phyloP scores from a whole-genome alignment of 2,113 vertebrate species.

The Antechinus flavipes region DNA sequence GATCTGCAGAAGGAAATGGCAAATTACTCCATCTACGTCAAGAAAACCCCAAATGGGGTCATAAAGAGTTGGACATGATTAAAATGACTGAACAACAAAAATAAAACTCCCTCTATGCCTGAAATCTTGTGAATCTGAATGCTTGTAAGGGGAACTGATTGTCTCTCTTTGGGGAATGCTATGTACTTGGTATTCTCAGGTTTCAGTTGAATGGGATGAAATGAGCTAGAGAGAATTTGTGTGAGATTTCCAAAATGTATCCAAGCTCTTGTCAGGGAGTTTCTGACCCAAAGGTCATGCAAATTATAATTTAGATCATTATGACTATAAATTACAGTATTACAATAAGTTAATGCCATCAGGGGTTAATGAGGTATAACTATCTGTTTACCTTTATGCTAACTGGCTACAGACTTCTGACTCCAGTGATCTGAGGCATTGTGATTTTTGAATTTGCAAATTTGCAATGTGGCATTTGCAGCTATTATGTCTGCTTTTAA shows the following conservation, averaged over 20 bases:
- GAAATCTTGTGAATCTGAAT: background rate
- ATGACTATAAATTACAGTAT: background rate
- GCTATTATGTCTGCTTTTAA: background rate
- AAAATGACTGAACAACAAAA: background rate
- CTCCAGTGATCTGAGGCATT: background rate
- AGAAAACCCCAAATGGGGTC: background rate
- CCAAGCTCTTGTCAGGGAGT: background rate
- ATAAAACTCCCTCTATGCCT: background rate
- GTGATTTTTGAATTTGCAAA: background rate
- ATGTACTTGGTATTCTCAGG: background rate
- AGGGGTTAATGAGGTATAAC: background rate
- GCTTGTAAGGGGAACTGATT: background rate
- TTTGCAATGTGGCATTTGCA: too few species aligned
- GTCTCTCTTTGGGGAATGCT: background rate
- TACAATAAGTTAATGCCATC: background rate
- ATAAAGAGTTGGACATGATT: background rate
- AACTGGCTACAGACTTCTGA: background rate
- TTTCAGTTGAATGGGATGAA: background rate
- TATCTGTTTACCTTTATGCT: background rate
- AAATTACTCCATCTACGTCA: background rate
- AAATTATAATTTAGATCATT: background rate
- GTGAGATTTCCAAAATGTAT: background rate
- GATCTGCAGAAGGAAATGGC: background rate
- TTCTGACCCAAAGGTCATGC: background rate
- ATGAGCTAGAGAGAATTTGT: background rate